These are phyloP conservation scores for Pocillopora damicornis DNA, from an alignment of 64 coral and sea anemone genomes.

Conservation along the genomic window DNA sequence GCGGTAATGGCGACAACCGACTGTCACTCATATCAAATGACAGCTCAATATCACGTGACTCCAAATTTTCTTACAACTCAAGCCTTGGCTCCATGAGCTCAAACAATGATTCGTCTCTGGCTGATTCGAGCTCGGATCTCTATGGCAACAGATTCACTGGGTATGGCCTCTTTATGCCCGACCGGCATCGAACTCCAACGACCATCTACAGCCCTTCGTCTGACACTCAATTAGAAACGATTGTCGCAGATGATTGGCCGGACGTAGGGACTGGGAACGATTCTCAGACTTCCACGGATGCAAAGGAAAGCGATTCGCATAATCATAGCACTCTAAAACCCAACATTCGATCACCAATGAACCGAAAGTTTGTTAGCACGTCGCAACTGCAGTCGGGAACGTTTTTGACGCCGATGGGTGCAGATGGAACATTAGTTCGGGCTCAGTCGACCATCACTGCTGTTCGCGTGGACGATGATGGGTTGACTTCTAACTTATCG, in stretches of 20 bases:
- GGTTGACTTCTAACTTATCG: constrained; percentile 17
- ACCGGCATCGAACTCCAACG: constrained; percentile 53
- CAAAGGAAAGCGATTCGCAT: constrained; percentile 33
- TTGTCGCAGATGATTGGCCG: constrained; percentile 26
- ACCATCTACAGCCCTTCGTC: constrained; percentile 65
- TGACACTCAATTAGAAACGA: constrained; percentile 59
- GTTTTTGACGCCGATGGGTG: constrained; percentile 19
- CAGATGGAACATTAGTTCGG: constrained; percentile 23
- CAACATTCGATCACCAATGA: constrained; percentile 13
- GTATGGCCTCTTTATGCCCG: constrained; percentile 37
- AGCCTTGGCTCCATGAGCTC: constrained; percentile 84
- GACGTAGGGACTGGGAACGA: constrained; percentile 7
- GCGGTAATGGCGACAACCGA: constrained; percentile 45
- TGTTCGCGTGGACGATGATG: constrained; percentile 76
- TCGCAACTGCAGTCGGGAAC: constrained; percentile 63
- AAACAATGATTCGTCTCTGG: constrained; percentile 79
- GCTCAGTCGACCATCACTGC: constrained; percentile 86
- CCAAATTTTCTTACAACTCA: constrained; percentile 61
- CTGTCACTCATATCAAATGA: constrained; percentile 93
- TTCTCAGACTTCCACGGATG: constrained; percentile 50
- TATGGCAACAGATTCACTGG: constrained; percentile 64
- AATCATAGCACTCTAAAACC: constrained; percentile 62
- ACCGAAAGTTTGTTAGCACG: constrained; percentile 67
- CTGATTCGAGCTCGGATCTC: constrained; percentile 86
- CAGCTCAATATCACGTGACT: constrained; percentile 78